A percentile compares a stretch with the other conserved stretches of the same genome.
phyloP scores from a whole-genome alignment of 2,113 vertebrate species.

The human (Homo sapiens) region DNA sequence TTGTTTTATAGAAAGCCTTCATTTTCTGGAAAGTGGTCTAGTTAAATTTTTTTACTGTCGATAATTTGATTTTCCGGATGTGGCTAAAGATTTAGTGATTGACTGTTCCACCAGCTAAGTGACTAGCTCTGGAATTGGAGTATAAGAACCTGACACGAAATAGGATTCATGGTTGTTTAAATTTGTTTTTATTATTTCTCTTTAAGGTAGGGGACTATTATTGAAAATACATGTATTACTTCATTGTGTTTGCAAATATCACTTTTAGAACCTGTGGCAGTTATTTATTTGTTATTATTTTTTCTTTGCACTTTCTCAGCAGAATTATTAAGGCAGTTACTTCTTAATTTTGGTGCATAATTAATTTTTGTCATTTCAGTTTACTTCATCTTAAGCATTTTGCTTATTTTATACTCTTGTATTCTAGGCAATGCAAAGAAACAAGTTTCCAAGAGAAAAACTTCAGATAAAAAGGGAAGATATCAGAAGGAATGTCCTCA shows the following conservation, averaged over 20 bases:
- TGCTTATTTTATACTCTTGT: conserved; percentile 61
- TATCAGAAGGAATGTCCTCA: conserved; percentile 89
- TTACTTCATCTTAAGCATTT: not conserved
- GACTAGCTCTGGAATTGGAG: not conserved
- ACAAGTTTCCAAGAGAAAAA: conserved; percentile 91
- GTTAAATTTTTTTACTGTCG: conserved; percentile 13
- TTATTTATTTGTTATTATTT: too few relatives aligned
- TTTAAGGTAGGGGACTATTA: not conserved
- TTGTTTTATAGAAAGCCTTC: conserved; percentile 34
- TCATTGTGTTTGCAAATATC: not conserved
- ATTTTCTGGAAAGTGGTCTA: conserved; percentile 29
- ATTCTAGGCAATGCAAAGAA: conserved; percentile 93
- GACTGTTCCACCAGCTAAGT: not conserved
- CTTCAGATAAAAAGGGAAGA: conserved; percentile 89
- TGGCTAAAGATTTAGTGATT: not conserved
- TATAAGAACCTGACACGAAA: not conserved
- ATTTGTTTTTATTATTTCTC: not conserved
- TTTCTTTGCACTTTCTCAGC: too few relatives aligned
- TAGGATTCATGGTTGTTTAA: not conserved
- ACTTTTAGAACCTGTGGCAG: not conserved
- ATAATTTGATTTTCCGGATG: conserved; percentile 39
- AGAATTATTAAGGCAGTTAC: not conserved
- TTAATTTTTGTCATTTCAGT: not conserved
- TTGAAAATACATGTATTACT: not conserved
- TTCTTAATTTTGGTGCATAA: conserved; percentile 25